Conservation (phyloP, 2,113 vertebrate species). For the Euleptes europaea region DNA sequence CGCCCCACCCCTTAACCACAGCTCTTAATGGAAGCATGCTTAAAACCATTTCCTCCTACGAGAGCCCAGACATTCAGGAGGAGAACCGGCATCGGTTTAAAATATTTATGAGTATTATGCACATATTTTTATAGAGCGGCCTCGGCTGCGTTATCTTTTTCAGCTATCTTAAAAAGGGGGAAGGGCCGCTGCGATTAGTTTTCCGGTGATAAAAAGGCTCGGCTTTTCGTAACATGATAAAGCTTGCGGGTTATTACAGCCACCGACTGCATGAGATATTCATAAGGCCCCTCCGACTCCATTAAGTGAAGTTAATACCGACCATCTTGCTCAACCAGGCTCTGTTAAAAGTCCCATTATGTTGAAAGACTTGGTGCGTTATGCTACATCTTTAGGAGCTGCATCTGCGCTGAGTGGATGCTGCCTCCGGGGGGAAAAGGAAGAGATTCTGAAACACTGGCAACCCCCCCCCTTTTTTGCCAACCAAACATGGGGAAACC, state of each 20-base stretch:
- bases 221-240: constrained; percentile 12
- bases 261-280: background rate
- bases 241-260: constrained; percentile 9
- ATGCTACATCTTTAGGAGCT: background rate
- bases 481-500: background rate
- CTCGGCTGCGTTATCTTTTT: background rate
- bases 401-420: background rate
- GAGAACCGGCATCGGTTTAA: constrained; percentile 38
- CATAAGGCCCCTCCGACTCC: constrained; percentile 4
- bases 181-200: constrained; percentile 27
- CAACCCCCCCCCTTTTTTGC: background rate
- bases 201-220: constrained; percentile 8
- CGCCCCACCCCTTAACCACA: constrained; percentile 53
- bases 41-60: constrained; percentile 44
- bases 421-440: constrained; percentile 8
- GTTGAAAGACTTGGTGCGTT: constrained; percentile 16
- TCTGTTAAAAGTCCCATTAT: constrained; percentile 4
- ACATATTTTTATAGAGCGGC: background rate
- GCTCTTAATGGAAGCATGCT: constrained; percentile 56
- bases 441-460: background rate
- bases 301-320: constrained; percentile 4
- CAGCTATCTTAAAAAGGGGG: background rate
- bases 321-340: background rate
- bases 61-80: constrained; percentile 56
- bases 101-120: constrained; percentile 22